Evolutionary conservation across 2,797 vertebrate genomes (phyloP), one percentile per base, ranked within the genome.

Genomic region (Betta splendens): DNA sequence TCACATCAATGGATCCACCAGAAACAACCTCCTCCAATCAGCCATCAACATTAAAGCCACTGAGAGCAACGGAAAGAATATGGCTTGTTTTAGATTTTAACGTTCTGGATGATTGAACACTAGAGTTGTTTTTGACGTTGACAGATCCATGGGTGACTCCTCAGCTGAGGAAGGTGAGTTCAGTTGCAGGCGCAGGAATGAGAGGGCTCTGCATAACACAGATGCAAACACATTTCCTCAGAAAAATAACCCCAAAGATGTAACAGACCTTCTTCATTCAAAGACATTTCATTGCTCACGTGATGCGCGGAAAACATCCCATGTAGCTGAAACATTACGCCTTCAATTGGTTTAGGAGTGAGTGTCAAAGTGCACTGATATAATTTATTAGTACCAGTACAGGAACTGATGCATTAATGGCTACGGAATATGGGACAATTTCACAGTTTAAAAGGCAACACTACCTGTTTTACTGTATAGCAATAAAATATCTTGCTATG

Each of bases 1-100:
- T 59, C 7, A 48, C 43, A 66, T 62, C 10, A 54, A 1, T 13
- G 31, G 57, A 53, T 46, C 60, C 36, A 73, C 64, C 69, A 61
- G 33, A 56, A 70, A 7, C 26, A 52, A 42, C 11, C 22, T 22
- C 23, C 33, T 45, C 15, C 25, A 6, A 33, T 33, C 32, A n/a
- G 32, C 32, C 32, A 33, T n/a, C 13, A n/a, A 33, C 13, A n/a
- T 33, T 33, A 33, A 5, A n/a, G 32, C 29, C 32, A 33, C 13
- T 3, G 5, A 33, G 5, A 7, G 31, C 20, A n/a, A n/a, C n/a
- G n/a, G n/a, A n/a, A n/a, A n/a, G n/a, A n/a, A n/a, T n/a, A n/a
- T n/a, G n/a, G n/a, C n/a, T n/a, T n/a, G n/a, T n/a, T n/a, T n/a
- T n/a, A n/a, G n/a, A n/a, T n/a, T n/a, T n/a, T n/a, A n/a, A n/a